A percentile compares a stretch with the other conserved stretches of the same genome.
Conservation (phyloP, 2,888 invertebrate species). For the Pomacea canaliculata region DNA sequence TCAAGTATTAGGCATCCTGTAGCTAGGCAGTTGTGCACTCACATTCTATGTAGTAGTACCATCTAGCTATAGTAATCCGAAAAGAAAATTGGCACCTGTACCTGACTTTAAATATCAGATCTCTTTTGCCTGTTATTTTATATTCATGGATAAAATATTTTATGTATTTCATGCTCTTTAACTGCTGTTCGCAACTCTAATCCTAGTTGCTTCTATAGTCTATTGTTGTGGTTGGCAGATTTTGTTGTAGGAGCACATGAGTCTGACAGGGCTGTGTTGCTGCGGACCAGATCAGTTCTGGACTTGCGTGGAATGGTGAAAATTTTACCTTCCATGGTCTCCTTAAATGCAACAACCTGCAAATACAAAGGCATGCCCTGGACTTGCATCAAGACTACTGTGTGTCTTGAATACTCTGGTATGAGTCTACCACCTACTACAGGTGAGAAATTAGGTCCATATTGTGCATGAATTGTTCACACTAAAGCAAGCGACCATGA, state of each 20-base stretch:
- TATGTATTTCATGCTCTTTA: no score
- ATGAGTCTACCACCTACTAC: constrained; percentile 34
- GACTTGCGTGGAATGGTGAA: constrained; percentile 36
- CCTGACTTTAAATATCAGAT: no score
- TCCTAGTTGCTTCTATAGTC: no score
- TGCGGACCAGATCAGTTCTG: constrained; percentile 46
- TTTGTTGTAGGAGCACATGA: constrained; percentile 49
- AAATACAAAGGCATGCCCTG: constrained; percentile 26
- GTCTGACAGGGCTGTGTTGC: constrained; percentile 45
- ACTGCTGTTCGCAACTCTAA: no score
- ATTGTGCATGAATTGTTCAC: neutral
- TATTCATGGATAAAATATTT: neutral
- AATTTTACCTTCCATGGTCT: constrained; percentile 25
- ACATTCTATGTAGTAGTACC: no score
- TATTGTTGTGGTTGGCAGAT: constrained; percentile 34
- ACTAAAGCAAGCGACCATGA: no score
- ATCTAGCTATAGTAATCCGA: no score
- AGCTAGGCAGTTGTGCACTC: no score
- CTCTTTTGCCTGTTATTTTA: neutral
- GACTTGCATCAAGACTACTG: constrained; percentile 31
- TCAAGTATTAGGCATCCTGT: no score
- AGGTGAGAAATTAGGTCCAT: constrained; percentile 17
- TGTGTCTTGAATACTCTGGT: constrained; percentile 36
- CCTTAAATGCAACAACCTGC: constrained; percentile 31
- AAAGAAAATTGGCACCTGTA: no score